A percentile compares a stretch with the other conserved stretches of the same genome.
These are phyloP conservation scores for Schlechtendalia chinensis DNA, from an alignment of 1,140 invertebrate genomes.

Conservation along the genomic window DNA sequence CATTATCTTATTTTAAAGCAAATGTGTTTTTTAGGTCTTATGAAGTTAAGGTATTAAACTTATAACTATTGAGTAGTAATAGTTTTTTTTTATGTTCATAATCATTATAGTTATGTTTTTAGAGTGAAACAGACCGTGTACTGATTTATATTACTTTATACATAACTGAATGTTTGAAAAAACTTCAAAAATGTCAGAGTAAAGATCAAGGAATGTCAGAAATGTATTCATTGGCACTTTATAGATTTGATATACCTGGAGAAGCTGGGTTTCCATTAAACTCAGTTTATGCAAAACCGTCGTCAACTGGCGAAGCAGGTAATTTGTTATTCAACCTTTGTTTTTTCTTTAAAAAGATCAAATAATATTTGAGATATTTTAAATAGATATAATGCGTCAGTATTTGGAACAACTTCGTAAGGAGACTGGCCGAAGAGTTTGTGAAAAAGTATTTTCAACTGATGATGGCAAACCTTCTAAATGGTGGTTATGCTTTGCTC, in stretches of 20 bases:
- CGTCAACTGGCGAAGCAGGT: slow-evolving; percentile 75
- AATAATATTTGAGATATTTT: slow-evolving; percentile 43
- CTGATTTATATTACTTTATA: slow-evolving; percentile 98
- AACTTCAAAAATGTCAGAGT: slow-evolving; percentile 84
- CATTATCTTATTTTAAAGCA: slow-evolving; percentile 95
- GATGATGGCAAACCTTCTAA: slow-evolving; percentile 94
- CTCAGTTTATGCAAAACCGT: slow-evolving; percentile 90
- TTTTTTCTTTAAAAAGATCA: not conserved
- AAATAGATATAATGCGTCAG: slow-evolving; percentile 83
- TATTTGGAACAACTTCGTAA: slow-evolving; percentile 94
- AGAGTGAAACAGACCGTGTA: slow-evolving; percentile 92
- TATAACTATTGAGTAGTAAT: not conserved
- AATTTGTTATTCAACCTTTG: slow-evolving; percentile 51
- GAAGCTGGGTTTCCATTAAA: slow-evolving; percentile 96
- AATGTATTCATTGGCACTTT: slow-evolving; percentile 92
- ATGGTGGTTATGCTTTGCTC: slow-evolving; percentile 99
- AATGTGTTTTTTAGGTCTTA: slow-evolving; percentile 99
- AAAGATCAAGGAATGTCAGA: slow-evolving; percentile 90
- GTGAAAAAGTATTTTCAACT: slow-evolving; percentile 86
- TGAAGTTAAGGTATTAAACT: slow-evolving; percentile 82
- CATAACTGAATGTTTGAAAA: slow-evolving; percentile 96
- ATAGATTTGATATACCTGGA: slow-evolving; percentile 95
- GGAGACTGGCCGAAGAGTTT: slow-evolving; percentile 86
- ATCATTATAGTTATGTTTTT: slow-evolving; percentile 56
- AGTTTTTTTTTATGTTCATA: not conserved